A percentile compares a stretch with the other conserved stretches of the same genome.
These are phyloP conservation scores for Synodontis membranacea DNA, from an alignment of 2,113 vertebrate species.

Conservation along the genomic window DNA sequence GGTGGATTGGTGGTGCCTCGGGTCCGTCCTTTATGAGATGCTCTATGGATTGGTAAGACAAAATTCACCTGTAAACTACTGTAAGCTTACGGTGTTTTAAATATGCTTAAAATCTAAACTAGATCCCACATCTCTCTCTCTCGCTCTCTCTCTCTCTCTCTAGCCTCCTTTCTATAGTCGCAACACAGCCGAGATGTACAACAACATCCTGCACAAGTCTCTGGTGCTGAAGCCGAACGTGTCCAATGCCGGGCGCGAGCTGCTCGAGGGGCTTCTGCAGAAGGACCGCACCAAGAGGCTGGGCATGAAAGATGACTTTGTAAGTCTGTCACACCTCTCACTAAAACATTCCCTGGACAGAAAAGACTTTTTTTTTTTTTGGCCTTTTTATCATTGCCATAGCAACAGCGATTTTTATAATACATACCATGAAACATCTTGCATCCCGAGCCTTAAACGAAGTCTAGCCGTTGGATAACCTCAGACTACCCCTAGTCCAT, in stretches of 20 bases:
- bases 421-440: neutral
- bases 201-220: constrained; percentile 78
- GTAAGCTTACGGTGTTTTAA: neutral
- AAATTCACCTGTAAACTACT: neutral
- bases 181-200: constrained; percentile 82
- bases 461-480: neutral
- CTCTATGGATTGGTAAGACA: constrained; percentile 77
- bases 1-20: constrained; percentile 82
- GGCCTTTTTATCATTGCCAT: neutral
- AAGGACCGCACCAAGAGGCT: constrained; percentile 76
- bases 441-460: neutral
- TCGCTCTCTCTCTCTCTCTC: constrained; percentile 5
- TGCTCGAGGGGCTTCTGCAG: constrained; percentile 77
- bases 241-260: constrained; percentile 73
- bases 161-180: constrained; percentile 82
- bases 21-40: constrained; percentile 83
- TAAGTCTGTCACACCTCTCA: constrained; percentile 58
- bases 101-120: neutral
- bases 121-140: neutral
- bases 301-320: constrained; percentile 75
- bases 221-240: constrained; percentile 77
- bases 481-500: neutral
- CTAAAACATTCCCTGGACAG: neutral
- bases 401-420: neutral
- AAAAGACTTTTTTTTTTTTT: neutral